A percentile compares a stretch with the other conserved stretches of the same genome.
Conservation (phyloP, 2,797 vertebrate genomes). For the Psittacula derbiana region DNA sequence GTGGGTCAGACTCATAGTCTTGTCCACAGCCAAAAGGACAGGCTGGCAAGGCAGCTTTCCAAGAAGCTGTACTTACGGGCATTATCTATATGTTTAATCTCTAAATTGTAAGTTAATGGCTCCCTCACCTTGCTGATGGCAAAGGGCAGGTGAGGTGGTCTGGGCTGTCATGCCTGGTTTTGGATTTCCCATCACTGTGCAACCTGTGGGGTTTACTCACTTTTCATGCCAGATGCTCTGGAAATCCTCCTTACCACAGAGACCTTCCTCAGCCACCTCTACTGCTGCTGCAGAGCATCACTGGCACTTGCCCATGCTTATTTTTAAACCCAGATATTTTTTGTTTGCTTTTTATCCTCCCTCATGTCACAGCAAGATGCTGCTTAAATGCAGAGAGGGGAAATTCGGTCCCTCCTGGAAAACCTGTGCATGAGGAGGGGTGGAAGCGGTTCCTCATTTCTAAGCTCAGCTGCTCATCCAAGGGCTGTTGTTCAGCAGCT, state of each 20-base stretch:
- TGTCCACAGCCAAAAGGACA: neutral
- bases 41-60: neutral
- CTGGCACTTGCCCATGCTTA: fast-evolving
- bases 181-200: neutral
- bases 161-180: neutral
- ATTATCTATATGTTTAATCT: neutral
- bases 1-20: neutral
- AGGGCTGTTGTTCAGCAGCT: neutral
- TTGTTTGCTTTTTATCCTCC: neutral
- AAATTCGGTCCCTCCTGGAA: neutral
- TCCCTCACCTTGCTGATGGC: neutral
- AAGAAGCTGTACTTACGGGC: neutral
- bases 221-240: neutral
- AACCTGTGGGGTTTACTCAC: fast-evolving
- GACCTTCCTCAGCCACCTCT: neutral
- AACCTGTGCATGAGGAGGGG: neutral
- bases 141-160: neutral
- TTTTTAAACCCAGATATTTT: neutral
- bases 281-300: neutral
- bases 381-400: neutral
- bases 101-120: neutral
- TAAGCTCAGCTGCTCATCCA: neutral
- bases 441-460: neutral
- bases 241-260: neutral
- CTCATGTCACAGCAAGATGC: neutral